These are phyloP conservation scores for Lerema accius DNA, from an alignment of 1,140 invertebrate genomes.

Conservation along the genomic window DNA sequence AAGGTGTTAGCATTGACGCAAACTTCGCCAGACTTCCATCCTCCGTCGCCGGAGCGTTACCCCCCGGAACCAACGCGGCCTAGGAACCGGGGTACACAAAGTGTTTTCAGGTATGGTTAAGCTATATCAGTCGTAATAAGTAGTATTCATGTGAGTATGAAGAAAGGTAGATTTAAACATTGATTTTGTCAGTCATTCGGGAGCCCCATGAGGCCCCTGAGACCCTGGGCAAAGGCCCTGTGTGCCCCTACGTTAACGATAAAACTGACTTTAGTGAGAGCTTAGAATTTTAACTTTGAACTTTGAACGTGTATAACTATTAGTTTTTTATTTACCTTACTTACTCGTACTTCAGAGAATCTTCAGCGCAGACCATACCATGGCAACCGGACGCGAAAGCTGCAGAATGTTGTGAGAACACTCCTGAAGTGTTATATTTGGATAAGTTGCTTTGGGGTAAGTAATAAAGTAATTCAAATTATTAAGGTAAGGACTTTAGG, in stretches of 20 bases:
- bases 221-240: no score
- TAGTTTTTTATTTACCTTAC: not conserved
- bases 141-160: no score
- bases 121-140: no score
- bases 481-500: no score
- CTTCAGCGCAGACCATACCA: constrained; percentile 89
- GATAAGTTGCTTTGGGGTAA: constrained; percentile 85
- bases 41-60: constrained; percentile 36
- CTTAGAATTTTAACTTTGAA: no score
- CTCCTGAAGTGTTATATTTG: constrained; percentile 85
- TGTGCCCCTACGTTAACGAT: no score
- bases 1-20: constrained; percentile 48
- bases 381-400: constrained; percentile 87
- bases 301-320: no score
- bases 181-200: no score
- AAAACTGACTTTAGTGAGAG: no score
- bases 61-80: constrained; percentile 37
- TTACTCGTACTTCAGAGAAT: constrained; percentile 83
- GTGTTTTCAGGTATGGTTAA: constrained; percentile 82
- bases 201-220: no score
- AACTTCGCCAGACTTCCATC: constrained; percentile 49
- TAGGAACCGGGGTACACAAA: constrained; percentile 84
- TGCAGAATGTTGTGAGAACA: constrained; percentile 63
- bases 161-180: no score
- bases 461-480: constrained; percentile 25